Evolutionary conservation across 2,797 vertebrate genomes (phyloP).

Genomic region (Pachyuromys duprasi): DNA sequence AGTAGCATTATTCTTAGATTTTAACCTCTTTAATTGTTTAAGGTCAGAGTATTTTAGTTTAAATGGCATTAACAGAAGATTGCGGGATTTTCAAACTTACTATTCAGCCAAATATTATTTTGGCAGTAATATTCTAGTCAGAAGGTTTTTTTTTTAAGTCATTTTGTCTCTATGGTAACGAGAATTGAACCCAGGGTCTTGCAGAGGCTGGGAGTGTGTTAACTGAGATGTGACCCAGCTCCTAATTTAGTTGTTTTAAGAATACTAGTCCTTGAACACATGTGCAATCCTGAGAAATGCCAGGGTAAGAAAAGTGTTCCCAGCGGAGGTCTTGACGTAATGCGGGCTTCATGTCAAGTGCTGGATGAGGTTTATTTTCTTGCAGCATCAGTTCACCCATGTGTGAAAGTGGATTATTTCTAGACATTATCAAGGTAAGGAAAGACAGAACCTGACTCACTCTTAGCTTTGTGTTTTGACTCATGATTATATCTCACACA

Average conservation of each 20-base stretch:
- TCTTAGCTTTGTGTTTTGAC: not conserved
- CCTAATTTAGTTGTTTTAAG: not conserved
- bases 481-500: not conserved
- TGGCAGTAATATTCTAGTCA: not conserved
- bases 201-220: too few relatives aligned
- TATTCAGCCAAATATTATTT: not conserved
- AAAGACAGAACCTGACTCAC: not conserved
- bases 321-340: not conserved
- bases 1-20: not conserved
- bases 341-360: not conserved
- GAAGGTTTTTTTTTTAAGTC: not conserved
- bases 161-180: not conserved
- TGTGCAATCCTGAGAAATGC: not conserved
- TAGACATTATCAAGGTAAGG: not conserved
- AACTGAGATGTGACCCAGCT: not conserved
- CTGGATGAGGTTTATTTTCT: not conserved
- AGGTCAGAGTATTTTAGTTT: not conserved
- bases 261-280: not conserved
- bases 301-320: not conserved
- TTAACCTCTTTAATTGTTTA: not conserved
- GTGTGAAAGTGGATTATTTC: conserved; percentile 44
- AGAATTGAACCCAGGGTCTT: not conserved
- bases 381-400: not conserved
- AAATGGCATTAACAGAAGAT: not conserved
- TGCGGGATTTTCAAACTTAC: not conserved